phyloP scores from a whole-genome alignment of 2,888 invertebrate genomes.

The Lottia gigantea region DNA sequence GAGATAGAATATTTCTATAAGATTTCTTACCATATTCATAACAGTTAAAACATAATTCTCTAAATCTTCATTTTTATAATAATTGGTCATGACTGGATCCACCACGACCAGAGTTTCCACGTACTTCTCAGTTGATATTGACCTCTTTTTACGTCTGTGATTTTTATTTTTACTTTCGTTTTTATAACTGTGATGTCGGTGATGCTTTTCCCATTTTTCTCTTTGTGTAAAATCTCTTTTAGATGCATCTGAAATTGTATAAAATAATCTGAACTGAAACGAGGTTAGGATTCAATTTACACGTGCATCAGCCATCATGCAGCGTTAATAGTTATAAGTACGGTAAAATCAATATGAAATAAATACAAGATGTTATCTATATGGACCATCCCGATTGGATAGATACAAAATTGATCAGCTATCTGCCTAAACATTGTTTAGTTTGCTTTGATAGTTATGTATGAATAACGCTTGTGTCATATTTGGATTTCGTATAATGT shows the following conservation, averaged over 20 bases:
- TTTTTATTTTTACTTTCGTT: conserved; percentile 11
- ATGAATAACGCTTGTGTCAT: too few relatives aligned
- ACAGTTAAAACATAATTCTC: conserved; percentile 89
- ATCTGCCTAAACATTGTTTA: too few relatives aligned
- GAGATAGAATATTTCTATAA: too few relatives aligned
- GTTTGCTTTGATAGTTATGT: too few relatives aligned
- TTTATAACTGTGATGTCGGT: conserved; percentile 21
- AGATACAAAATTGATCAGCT: too few relatives aligned
- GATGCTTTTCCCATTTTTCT: conserved; percentile 50
- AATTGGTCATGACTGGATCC: conserved; percentile 87
- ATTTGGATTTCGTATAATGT: too few relatives aligned
- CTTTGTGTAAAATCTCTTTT: conserved; percentile 30
- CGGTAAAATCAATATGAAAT: too few relatives aligned
- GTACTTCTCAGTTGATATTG: conserved; percentile 68
- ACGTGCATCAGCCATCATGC: too few relatives aligned
- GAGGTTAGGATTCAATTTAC: too few relatives aligned
- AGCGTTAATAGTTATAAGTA: too few relatives aligned
- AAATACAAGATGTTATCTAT: too few relatives aligned
- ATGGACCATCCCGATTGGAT: too few relatives aligned
- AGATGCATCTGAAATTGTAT: conserved; percentile 29
- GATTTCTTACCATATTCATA: conserved; percentile 84
- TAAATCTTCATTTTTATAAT: conserved; percentile 83
- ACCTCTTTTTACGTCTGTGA: conserved; percentile 51
- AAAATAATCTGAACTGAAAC: neutral
- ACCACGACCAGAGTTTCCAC: conserved; percentile 90